Evolutionary conservation across 1,140 invertebrate species (phyloP).

Genomic region (Pomacea maculata): DNA sequence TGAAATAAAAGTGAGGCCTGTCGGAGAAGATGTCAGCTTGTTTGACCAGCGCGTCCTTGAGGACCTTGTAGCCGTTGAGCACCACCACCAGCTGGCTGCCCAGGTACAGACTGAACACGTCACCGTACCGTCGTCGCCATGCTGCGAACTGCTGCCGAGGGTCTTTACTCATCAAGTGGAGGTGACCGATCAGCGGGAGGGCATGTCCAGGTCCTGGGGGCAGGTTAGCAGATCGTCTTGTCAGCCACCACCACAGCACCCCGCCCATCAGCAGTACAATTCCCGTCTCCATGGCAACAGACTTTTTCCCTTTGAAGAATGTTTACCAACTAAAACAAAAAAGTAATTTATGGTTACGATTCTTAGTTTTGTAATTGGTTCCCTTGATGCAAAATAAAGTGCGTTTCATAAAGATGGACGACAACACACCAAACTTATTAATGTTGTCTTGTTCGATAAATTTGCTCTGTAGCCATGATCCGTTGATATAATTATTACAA

Average conservation of each 20-base stretch:
- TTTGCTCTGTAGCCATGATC: too few relatives aligned
- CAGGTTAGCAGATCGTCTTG: not conserved
- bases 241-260: not conserved
- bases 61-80: conserved; percentile 27
- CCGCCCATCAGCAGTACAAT: too few relatives aligned
- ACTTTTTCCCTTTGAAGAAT: too few relatives aligned
- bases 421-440: too few relatives aligned
- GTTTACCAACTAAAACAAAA: too few relatives aligned
- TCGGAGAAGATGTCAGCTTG: conserved; percentile 25
- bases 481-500: too few relatives aligned
- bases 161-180: conserved; percentile 27
- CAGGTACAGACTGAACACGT: conserved; percentile 37
- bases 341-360: too few relatives aligned
- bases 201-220: conserved; percentile 15
- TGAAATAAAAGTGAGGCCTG: conserved; percentile 32
- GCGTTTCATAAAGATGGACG: too few relatives aligned
- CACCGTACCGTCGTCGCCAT: conserved; percentile 33
- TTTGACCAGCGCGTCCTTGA: conserved; percentile 37
- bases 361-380: too few relatives aligned
- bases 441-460: too few relatives aligned
- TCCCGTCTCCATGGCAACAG: too few relatives aligned
- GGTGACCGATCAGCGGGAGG: conserved; percentile 35
- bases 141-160: conserved; percentile 8
- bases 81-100: conserved; percentile 29
- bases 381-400: too few relatives aligned